Evolutionary conservation across 2,888 invertebrate genomes (phyloP).

Genomic region (Drosophila mimica): DNA sequence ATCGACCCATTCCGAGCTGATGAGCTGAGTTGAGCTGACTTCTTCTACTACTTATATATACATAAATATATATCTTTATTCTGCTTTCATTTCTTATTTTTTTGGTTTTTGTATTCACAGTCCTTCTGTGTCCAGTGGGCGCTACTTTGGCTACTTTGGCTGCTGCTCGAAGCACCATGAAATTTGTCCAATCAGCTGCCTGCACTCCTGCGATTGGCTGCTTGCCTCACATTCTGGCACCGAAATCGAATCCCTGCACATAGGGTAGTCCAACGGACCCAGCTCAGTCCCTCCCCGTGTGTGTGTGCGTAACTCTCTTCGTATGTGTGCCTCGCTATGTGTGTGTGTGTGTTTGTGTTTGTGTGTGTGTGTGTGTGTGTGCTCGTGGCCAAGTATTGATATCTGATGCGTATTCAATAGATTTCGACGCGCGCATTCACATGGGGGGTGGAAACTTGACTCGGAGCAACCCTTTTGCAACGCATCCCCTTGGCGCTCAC

Average conservation of each 20-base stretch:
- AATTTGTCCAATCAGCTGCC: slow-evolving; percentile 81
- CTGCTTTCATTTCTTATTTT: slow-evolving; percentile 1
- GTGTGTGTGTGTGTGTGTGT: slow-evolving; percentile 14
- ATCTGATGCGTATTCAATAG: slow-evolving; percentile 83
- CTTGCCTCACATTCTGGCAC: slow-evolving; percentile 60
- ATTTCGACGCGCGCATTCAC: slow-evolving; percentile 72
- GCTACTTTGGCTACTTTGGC: slow-evolving; percentile 28
- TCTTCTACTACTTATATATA: slow-evolving; percentile 9
- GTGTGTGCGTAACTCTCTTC: slow-evolving; percentile 11
- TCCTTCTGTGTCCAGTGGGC: slow-evolving; percentile 17
- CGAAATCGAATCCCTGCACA: slow-evolving; percentile 79
- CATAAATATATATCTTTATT: slow-evolving; percentile 6
- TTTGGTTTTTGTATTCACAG: slow-evolving; percentile 1
- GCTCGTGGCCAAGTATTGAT: slow-evolving; percentile 73
- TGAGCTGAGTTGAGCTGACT: slow-evolving; percentile 22
- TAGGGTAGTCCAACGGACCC: slow-evolving; percentile 44
- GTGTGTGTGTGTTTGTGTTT: slow-evolving; percentile 1
- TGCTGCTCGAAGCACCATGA: slow-evolving; percentile 48
- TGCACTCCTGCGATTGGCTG: slow-evolving; percentile 79
- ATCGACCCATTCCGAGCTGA: slow-evolving; percentile 32
- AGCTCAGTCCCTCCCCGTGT: slow-evolving; percentile 20
- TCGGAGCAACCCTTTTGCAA: slow-evolving; percentile 63
- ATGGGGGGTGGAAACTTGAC: slow-evolving; percentile 59
- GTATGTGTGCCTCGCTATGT: neutral
- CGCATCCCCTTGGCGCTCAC: slow-evolving; percentile 14